These are phyloP conservation scores for Euplagia quadripunctaria DNA, from an alignment of 2,888 invertebrate species.

Conservation along the genomic window DNA sequence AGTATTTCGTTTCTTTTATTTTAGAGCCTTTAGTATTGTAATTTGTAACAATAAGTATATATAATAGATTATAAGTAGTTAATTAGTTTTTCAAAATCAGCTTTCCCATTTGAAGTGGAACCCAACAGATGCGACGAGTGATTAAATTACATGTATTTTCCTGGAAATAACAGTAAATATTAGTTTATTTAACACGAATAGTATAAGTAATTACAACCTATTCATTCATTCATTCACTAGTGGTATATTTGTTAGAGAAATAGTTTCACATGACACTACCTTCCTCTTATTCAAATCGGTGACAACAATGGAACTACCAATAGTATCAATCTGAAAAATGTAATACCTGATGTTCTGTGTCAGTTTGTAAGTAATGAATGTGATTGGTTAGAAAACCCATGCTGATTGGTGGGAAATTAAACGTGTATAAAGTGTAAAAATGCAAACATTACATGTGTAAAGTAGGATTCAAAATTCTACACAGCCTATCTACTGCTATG, in stretches of 20 bases:
- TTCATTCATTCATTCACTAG: too few relatives aligned
- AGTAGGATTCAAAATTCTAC: conserved; percentile 21
- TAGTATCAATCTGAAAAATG: not conserved
- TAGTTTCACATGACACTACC: not conserved
- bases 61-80: conserved; percentile 39
- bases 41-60: conserved; percentile 26
- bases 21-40: conserved; percentile 32
- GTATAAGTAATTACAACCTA: not conserved
- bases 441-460: conserved; percentile 24
- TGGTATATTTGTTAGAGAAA: not conserved
- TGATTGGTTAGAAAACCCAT: conserved; percentile 33
- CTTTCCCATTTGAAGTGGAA: conserved; percentile 63
- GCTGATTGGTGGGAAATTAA: conserved; percentile 23
- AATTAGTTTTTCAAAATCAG: conserved; percentile 45
- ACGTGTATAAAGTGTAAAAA: conserved; percentile 27
- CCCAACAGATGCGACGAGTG: conserved; percentile 64
- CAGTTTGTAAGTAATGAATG: conserved; percentile 23
- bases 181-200: conserved; percentile 5
- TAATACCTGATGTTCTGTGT: conserved; percentile 38
- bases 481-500: conserved; percentile 37
- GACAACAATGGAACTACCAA: not conserved
- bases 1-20: conserved; percentile 38
- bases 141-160: conserved; percentile 79
- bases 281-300: not conserved
- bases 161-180: conserved; percentile 65